A percentile compares a stretch with the other conserved stretches of the same genome.
These are phyloP conservation scores for Leptoclinus maculatus DNA, from an alignment of 2,797 vertebrate genomes.

Conservation along the genomic window DNA sequence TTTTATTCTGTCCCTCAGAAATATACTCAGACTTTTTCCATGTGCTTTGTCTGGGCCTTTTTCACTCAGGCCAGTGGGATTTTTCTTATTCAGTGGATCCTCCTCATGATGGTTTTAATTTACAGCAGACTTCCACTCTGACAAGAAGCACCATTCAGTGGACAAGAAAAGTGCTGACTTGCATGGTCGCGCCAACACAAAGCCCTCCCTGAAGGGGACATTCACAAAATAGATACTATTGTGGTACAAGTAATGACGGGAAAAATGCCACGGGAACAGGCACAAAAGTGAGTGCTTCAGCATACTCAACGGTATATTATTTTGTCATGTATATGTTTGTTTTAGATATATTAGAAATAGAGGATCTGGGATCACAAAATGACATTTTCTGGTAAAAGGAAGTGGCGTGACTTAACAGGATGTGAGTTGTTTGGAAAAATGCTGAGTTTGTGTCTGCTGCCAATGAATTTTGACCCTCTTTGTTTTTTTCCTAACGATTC, in stretches of 20 bases:
- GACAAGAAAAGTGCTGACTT: conserved; percentile 46
- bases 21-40: conserved; percentile 4
- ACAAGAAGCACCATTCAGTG: conserved; percentile 53
- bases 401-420: conserved; percentile 15
- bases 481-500: neutral
- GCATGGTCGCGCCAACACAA: conserved; percentile 29
- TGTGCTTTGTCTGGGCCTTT: conserved; percentile 14
- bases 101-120: conserved; percentile 42
- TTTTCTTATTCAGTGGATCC: conserved; percentile 34
- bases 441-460: neutral
- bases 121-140: conserved; percentile 7
- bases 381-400: conserved; percentile 21
- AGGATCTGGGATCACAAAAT: neutral
- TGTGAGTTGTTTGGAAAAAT: conserved; percentile 3
- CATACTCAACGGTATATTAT: neutral
- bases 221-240: conserved; percentile 31
- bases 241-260: conserved; percentile 10
- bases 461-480: neutral
- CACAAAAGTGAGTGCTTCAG: neutral
- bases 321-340: neutral
- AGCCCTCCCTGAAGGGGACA: conserved; percentile 18
- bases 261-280: conserved; percentile 17
- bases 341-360: neutral
- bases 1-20: neutral
- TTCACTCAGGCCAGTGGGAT: conserved; percentile 6